Evolutionary conservation across 37 sponge, comb jelly and placozoan species (phyloP).

Genomic region (Bolinopsis microptera): DNA sequence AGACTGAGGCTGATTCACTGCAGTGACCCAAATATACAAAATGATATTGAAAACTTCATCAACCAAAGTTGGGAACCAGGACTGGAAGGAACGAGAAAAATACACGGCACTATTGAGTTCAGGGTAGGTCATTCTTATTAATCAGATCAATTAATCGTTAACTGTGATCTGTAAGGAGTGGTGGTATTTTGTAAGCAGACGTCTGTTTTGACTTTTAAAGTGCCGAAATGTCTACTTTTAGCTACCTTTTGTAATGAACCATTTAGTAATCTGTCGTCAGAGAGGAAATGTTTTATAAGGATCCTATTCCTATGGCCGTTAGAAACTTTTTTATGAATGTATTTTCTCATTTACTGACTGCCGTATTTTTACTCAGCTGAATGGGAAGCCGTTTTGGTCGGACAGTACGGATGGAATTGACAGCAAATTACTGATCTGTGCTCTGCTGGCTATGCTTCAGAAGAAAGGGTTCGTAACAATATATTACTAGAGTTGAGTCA

Average conservation of each 20-base stretch:
- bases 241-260: no score
- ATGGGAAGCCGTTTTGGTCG: slow-evolving; percentile 61
- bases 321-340: background rate
- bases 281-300: no score
- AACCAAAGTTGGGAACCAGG: slow-evolving; percentile 60
- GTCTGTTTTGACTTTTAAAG: no score
- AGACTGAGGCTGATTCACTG: slow-evolving; percentile 44
- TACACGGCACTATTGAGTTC: slow-evolving; percentile 37
- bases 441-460: slow-evolving; percentile 51
- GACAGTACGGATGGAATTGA: slow-evolving; percentile 66
- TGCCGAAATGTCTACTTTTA: no score
- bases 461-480: slow-evolving; percentile 22
- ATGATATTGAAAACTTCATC: slow-evolving; percentile 54
- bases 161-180: no score
- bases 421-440: slow-evolving; percentile 54
- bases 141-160: no score
- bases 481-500: no score
- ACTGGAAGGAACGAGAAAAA: background rate
- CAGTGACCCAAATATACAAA: background rate
- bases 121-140: slow-evolving; percentile 1
- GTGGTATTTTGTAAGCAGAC: no score
- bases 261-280: no score
- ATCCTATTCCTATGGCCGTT: no score
- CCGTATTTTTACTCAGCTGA: background rate
- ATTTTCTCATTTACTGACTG: background rate